Percentiles rank a stretch among this genome's conserved stretches.
Conservation (phyloP, 2,113 vertebrate genomes). For the Spea multiplicata region DNA sequence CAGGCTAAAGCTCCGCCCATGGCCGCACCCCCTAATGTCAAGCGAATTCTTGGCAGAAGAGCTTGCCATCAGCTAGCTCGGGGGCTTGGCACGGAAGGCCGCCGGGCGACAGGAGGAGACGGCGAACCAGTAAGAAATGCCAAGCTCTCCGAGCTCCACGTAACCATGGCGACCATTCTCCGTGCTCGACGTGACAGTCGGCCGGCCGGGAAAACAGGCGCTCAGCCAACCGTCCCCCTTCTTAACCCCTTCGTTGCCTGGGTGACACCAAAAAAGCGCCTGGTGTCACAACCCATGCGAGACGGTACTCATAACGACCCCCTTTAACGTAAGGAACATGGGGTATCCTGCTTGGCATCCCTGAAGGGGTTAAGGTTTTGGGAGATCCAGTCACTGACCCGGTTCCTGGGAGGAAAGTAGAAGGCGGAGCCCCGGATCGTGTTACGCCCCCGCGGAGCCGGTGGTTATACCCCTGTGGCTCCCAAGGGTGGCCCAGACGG, state of each 20-base stretch:
- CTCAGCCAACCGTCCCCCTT: neutral
- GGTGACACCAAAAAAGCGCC: neutral
- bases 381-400: constrained; percentile 7
- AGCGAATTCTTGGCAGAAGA: neutral
- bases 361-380: neutral
- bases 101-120: constrained; percentile 24
- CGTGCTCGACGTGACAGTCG: constrained; percentile 24
- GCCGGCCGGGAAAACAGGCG: constrained; percentile 1
- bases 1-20: neutral
- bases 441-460: neutral
- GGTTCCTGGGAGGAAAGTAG: neutral
- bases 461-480: constrained; percentile 8
- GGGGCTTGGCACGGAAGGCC: neutral
- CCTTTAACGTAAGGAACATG: neutral
- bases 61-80: neutral
- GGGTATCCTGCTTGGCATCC: neutral
- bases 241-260: neutral
- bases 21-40: neutral
- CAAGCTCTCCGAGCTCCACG: constrained; percentile 24
- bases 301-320: constrained; percentile 2
- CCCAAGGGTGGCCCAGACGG: constrained; percentile 35
- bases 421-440: neutral
- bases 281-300: neutral
- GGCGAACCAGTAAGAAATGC: constrained; percentile 41
- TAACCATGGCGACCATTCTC: constrained; percentile 45